Base-by-base conservation (phyloP, 2,113 vertebrate species). In the Ifrita kowaldi region DNA sequence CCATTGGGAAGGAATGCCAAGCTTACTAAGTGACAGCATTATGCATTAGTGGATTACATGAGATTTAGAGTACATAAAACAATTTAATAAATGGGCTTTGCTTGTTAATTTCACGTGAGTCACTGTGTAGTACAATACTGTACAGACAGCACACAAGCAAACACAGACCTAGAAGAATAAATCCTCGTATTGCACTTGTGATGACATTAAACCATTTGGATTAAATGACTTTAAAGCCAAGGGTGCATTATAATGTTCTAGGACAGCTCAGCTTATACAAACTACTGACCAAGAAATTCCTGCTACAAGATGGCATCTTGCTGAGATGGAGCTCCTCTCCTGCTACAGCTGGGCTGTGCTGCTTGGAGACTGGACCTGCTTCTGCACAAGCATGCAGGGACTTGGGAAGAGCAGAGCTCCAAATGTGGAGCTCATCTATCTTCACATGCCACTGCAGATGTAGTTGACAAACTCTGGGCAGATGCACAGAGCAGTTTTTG, bases 11-110 rank as follows among this genome's bases (percentile, higher is more conserved):
- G 56, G 52, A 92, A 92, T 52, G 69, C 47, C 83, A 89, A 19
- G 44, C 52, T 93, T 86, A 41, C 39, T 63, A 86, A 93, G 52
- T 89, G 90, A 93, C 79, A 90, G 69, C 53, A 81, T 78, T 89
- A 63, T 39, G 83, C 76, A 91, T 94, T 92, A 92, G 69, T 78
- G 88, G 90, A 96, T 96, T 96, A 94, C 65, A 78, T 53, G 78
- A 95, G 93, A 81, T 87, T 95, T 90, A 78, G 56, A 86, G 76
- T 68, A 93, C 90, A 94, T 90, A 81, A 93, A 95, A 87, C 91
- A 93, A 95, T 95, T 95, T 95, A 90, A 93, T 94, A 95, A 96
- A 94, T 60, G 30, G 85, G 69, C 60, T 96, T 96, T 93, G 44
- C 79, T 87, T 90, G 68, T 84, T 93, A 95, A 93, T 93, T 95